phyloP scores from a whole-genome alignment of 2,888 invertebrate genomes.

The Ptilodon capucinus region DNA sequence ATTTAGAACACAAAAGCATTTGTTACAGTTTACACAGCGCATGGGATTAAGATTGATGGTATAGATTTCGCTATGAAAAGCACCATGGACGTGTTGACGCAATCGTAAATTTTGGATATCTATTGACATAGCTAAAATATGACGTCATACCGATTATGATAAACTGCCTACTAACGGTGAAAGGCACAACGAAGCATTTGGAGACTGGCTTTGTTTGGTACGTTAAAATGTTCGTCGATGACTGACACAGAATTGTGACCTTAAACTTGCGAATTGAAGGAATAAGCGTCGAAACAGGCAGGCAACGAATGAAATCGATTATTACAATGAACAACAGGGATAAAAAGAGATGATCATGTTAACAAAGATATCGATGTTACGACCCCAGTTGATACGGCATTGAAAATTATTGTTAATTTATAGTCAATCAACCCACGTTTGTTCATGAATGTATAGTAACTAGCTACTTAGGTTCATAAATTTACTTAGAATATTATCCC shows the following conservation, averaged over 20 bases:
- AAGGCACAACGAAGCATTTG: slow-evolving; percentile 14
- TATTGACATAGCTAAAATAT: slow-evolving; percentile 28
- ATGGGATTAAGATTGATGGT: slow-evolving; percentile 24
- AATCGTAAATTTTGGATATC: slow-evolving; percentile 27
- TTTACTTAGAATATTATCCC: too few relatives aligned
- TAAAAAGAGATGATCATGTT: too few relatives aligned
- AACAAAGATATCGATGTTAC: too few relatives aligned
- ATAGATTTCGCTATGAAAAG: slow-evolving; percentile 32
- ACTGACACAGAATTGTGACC: slow-evolving; percentile 17
- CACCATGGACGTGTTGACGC: slow-evolving; percentile 40
- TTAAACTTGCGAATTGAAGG: background rate
- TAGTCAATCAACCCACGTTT: too few relatives aligned
- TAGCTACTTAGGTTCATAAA: too few relatives aligned
- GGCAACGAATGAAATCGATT: background rate
- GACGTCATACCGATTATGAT: slow-evolving; percentile 33
- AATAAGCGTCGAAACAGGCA: background rate
- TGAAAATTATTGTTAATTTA: too few relatives aligned
- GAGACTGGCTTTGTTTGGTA: slow-evolving; percentile 11
- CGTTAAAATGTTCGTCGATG: slow-evolving; percentile 24
- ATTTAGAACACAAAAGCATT: background rate
- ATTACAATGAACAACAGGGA: background rate
- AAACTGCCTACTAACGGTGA: slow-evolving; percentile 22
- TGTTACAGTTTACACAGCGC: background rate
- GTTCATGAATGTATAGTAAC: too few relatives aligned
- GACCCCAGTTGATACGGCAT: too few relatives aligned